Conservation (phyloP, 1,140 invertebrate species). For the Marisa cornuarietis region DNA sequence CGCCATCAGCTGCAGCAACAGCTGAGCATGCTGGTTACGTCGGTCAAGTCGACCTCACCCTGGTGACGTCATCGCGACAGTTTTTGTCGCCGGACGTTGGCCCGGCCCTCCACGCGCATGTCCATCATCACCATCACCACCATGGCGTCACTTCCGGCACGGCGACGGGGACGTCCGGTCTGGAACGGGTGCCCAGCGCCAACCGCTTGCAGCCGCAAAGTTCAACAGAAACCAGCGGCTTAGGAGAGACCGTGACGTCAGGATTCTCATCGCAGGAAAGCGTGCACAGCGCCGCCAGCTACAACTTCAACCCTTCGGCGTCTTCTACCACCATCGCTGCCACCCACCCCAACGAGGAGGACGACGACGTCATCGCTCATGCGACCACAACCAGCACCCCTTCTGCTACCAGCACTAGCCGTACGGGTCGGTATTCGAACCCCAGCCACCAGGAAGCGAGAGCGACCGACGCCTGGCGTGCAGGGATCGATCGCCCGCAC, state of each 20-base stretch:
- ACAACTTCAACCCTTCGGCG: not conserved
- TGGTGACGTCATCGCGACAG: not conserved
- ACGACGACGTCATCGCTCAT: not conserved
- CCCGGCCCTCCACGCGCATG: not conserved
- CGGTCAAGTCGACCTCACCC: not conserved
- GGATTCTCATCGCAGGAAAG: constrained; percentile 59
- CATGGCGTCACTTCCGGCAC: not conserved
- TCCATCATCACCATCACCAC: constrained; percentile 9
- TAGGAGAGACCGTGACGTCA: constrained; percentile 58
- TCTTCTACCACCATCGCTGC: not conserved
- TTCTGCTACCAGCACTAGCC: not conserved
- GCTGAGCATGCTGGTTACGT: not conserved
- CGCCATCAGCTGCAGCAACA: too few species aligned
- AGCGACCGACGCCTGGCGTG: not conserved
- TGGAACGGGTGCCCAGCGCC: constrained; percentile 46
- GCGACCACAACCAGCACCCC: not conserved
- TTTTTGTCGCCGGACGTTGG: constrained; percentile 22
- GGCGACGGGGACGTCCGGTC: constrained; percentile 1
- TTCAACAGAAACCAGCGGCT: constrained; percentile 60
- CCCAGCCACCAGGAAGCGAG: not conserved
- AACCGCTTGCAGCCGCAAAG: constrained; percentile 55
- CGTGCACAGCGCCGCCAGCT: constrained; percentile 38
- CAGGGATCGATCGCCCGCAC: not conserved
- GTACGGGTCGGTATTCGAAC: not conserved
- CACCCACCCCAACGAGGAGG: constrained; percentile 11